A percentile compares a stretch with the other conserved stretches of the same genome.
These are phyloP conservation scores for Elaphurus davidianus DNA, from an alignment of 2,113 vertebrate genomes.

Conservation along the genomic window DNA sequence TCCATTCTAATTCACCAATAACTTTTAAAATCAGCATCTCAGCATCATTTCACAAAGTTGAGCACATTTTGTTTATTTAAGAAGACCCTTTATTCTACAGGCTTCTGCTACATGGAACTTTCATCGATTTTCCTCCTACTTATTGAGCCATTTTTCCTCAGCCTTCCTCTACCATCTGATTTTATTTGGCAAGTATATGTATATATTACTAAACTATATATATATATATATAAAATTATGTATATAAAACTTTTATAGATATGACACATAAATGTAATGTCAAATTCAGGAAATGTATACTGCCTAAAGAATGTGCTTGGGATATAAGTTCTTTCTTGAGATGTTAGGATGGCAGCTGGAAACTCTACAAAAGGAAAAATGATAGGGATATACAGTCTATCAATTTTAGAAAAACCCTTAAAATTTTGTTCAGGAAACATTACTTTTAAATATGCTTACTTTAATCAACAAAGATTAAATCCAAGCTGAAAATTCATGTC, in stretches of 20 bases:
- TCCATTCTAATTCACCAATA: neutral
- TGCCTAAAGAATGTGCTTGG: neutral
- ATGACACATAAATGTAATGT: neutral
- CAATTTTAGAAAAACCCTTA: neutral
- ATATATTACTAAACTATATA: neutral
- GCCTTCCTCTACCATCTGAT: neutral
- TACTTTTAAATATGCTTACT: neutral
- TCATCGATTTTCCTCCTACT: neutral
- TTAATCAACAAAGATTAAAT: neutral
- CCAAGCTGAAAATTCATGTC: neutral
- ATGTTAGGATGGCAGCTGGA: neutral
- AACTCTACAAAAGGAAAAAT: neutral
- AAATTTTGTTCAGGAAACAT: neutral
- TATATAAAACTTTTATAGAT: neutral
- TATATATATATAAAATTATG: neutral
- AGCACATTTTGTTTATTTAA: neutral
- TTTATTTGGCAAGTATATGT: neutral
- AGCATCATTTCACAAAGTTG: neutral
- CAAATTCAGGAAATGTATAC: neutral
- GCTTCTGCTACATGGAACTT: neutral
- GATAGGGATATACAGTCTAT: neutral
- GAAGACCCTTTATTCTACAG: neutral
- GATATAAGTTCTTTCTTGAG: neutral
- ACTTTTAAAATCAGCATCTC: neutral
- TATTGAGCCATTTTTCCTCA: neutral